phyloP scores from a whole-genome alignment of 2,888 invertebrate genomes.

The Ischnus inquisitorius region DNA sequence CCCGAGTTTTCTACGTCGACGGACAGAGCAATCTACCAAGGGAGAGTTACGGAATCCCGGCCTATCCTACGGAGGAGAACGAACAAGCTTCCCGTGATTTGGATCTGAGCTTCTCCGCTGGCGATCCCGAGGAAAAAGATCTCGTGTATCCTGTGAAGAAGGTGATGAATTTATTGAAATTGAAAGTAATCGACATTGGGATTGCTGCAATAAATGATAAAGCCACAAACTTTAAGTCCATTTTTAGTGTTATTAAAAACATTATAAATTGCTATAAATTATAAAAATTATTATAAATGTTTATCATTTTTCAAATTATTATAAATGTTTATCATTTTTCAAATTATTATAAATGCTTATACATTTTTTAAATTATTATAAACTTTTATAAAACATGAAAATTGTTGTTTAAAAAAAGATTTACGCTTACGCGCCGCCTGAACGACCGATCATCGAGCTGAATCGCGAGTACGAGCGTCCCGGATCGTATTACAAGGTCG shows the following conservation, averaged over 20 bases:
- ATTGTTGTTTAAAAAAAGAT: conserved; percentile 35
- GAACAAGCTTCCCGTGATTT: conserved; percentile 81
- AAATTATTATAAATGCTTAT: too few species aligned
- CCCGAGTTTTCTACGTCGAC: conserved; percentile 67
- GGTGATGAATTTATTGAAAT: conserved; percentile 48
- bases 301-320: too few species aligned
- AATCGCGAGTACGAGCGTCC: conserved; percentile 74
- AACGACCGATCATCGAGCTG: conserved; percentile 73
- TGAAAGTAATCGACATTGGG: too few species aligned
- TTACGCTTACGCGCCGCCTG: conserved; percentile 69
- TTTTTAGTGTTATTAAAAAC: too few species aligned
- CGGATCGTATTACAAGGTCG: conserved; percentile 74
- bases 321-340: too few species aligned
- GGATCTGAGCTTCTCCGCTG: conserved; percentile 79
- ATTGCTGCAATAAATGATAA: too few species aligned
- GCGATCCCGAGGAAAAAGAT: conserved; percentile 63
- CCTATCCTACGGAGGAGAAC: conserved; percentile 54
- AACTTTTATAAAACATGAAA: neutral
- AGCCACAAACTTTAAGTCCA: too few species aligned
- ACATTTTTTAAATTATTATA: neutral
- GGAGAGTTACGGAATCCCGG: conserved; percentile 69
- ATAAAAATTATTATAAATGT: too few species aligned
- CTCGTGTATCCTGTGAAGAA: conserved; percentile 64
- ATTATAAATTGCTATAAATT: too few species aligned
- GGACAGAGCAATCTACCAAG: conserved; percentile 47